These are phyloP conservation scores for Asobara japonica DNA, from an alignment of 1,140 invertebrate genomes.

Conservation along the genomic window DNA sequence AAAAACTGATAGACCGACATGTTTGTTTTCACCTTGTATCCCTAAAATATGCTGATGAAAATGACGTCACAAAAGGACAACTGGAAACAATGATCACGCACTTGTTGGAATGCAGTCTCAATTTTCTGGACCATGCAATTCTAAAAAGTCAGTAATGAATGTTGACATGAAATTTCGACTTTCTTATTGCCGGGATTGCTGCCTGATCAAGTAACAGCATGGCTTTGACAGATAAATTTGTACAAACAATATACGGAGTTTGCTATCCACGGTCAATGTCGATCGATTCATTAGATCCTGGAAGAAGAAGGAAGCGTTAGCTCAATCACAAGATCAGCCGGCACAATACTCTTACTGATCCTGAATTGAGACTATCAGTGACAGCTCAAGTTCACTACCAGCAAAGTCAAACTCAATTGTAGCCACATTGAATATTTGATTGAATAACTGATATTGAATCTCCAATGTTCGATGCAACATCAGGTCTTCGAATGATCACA, in stretches of 20 bases:
- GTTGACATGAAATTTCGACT: slow-evolving; percentile 59
- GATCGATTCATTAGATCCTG: slow-evolving; percentile 95
- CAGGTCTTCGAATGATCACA: too few relatives aligned
- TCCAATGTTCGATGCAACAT: too few relatives aligned
- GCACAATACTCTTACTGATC: too few relatives aligned
- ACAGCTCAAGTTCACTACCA: too few relatives aligned
- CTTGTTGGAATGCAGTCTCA: slow-evolving; percentile 50
- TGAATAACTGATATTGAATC: too few relatives aligned
- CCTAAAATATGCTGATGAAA: slow-evolving; percentile 92
- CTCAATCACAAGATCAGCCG: too few relatives aligned
- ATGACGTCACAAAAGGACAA: slow-evolving; percentile 73
- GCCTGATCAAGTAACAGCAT: slow-evolving; percentile 79
- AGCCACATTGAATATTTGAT: too few relatives aligned
- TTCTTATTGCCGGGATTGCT: slow-evolving; percentile 72
- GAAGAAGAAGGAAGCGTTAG: too few relatives aligned
- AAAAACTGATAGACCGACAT: slow-evolving; percentile 95
- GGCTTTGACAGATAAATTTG: slow-evolving; percentile 91
- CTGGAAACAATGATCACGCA: slow-evolving; percentile 67
- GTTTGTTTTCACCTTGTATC: too few relatives aligned
- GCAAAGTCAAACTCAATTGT: too few relatives aligned
- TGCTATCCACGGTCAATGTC: slow-evolving; percentile 92
- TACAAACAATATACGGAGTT: slow-evolving; percentile 98
- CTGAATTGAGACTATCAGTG: too few relatives aligned
- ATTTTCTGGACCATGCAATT: slow-evolving; percentile 62
- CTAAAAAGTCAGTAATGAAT: slow-evolving; percentile 50